Conservation (phyloP, 1,140 invertebrate genomes). For the Neodiprion fabricii region DNA sequence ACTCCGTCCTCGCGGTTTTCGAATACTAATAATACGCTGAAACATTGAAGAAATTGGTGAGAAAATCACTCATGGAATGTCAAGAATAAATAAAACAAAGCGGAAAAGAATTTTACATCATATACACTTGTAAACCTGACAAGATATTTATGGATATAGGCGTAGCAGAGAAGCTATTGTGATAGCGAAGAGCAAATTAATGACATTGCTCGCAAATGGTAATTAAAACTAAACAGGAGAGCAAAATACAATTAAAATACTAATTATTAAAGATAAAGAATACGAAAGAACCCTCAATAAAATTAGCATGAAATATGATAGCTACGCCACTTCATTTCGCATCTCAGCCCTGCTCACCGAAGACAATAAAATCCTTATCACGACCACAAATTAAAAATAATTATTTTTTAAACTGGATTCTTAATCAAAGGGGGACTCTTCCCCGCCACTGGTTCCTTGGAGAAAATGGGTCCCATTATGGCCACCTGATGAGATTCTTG, state of each 20-base stretch:
- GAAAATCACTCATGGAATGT: too few relatives aligned
- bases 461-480: slow-evolving; percentile 55
- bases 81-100: too few relatives aligned
- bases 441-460: slow-evolving; percentile 32
- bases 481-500: slow-evolving; percentile 58
- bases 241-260: slow-evolving; percentile 47
- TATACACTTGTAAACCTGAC: too few relatives aligned
- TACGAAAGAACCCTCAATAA: slow-evolving; percentile 49
- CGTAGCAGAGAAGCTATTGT: too few relatives aligned
- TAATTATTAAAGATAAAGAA: slow-evolving; percentile 50
- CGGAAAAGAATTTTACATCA: too few relatives aligned
- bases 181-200: slow-evolving; percentile 34
- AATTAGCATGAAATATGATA: slow-evolving; percentile 50
- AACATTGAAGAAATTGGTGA: too few relatives aligned
- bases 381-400: slow-evolving; percentile 63
- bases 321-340: slow-evolving; percentile 35
- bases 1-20: background rate
- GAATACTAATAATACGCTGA: too few relatives aligned
- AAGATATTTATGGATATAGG: too few relatives aligned
- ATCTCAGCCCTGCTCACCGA: slow-evolving; percentile 24
- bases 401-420: slow-evolving; percentile 60
- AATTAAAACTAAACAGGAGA: slow-evolving; percentile 40
- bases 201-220: slow-evolving; percentile 41
- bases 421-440: slow-evolving; percentile 48
- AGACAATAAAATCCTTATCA: slow-evolving; percentile 55